phyloP scores from a whole-genome alignment of 2,113 vertebrate species.

The Rhinogobius similis region DNA sequence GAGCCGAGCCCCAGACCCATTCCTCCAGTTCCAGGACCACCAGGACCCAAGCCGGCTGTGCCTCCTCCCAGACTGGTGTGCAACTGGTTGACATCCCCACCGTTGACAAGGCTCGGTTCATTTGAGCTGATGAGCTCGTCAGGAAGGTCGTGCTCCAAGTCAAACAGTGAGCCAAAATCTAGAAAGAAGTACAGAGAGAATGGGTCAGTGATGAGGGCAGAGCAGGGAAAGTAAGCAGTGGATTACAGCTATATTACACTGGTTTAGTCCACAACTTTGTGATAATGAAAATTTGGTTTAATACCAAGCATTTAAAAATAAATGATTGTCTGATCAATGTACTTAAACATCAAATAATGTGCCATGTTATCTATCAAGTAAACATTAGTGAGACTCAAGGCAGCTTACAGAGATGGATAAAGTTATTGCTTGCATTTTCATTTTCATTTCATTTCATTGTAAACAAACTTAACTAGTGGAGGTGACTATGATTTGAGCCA shows the following conservation, averaged over 20 bases:
- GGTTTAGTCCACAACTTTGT: constrained; percentile 37
- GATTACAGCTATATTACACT: constrained; percentile 26
- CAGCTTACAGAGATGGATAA: not conserved
- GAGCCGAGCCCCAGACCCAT: constrained; percentile 77
- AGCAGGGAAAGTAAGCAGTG: constrained; percentile 5
- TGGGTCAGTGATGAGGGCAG: constrained; percentile 9
- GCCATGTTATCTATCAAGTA: not conserved
- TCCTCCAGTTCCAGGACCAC: constrained; percentile 62
- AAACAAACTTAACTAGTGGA: constrained; percentile 30
- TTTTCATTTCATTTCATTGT: not conserved
- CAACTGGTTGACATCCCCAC: constrained; percentile 91
- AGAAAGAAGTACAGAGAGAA: constrained; percentile 41
- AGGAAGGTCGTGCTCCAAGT: constrained; percentile 97
- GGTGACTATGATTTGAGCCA: constrained; percentile 20
- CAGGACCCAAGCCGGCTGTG: constrained; percentile 58
- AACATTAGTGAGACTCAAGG: not conserved
- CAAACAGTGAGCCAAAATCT: constrained; percentile 97
- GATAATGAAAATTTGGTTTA: constrained; percentile 34
- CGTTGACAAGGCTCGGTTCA: constrained; percentile 90
- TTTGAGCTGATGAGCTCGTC: constrained; percentile 96
- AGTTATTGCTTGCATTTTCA: not conserved
- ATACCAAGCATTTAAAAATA: constrained; percentile 12
- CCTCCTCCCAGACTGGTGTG: constrained; percentile 88
- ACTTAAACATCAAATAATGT: constrained; percentile 21
- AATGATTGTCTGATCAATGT: no score